phyloP scores from a whole-genome alignment of 2,113 vertebrate species.

The Mormyrus iriodes region DNA sequence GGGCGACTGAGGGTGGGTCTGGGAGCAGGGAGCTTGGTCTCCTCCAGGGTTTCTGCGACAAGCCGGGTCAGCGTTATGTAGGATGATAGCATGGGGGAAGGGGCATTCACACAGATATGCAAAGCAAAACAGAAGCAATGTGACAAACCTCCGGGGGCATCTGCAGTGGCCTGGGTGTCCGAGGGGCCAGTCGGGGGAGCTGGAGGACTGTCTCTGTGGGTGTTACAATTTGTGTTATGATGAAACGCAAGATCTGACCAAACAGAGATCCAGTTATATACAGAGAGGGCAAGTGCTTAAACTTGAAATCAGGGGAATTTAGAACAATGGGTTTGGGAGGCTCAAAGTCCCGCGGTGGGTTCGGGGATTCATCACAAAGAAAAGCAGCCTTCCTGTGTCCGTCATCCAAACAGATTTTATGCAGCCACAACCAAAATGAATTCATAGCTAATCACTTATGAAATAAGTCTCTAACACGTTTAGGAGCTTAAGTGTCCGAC shows the following conservation, averaged over 20 bases:
- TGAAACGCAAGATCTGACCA: too few species aligned
- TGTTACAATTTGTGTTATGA: too few species aligned
- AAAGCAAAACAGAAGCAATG: neutral
- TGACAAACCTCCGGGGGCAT: constrained; percentile 66
- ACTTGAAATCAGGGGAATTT: too few species aligned
- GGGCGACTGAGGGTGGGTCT: constrained; percentile 63
- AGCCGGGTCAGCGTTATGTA: constrained; percentile 27
- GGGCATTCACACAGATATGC: neutral
- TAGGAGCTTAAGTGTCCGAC: neutral
- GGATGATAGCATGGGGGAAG: neutral
- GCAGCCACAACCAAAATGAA: neutral
- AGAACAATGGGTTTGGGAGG: too few species aligned
- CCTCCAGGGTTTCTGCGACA: constrained; percentile 62
- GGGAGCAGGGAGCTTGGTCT: constrained; percentile 67
- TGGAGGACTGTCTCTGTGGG: constrained; percentile 74
- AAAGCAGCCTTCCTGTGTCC: neutral
- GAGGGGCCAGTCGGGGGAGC: constrained; percentile 66
- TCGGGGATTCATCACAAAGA: neutral
- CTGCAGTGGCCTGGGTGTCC: constrained; percentile 68
- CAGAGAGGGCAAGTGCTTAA: neutral
- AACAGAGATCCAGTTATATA: too few species aligned
- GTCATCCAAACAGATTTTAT: neutral
- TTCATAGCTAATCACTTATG: neutral
- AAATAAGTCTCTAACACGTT: neutral
- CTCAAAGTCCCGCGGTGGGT: too few species aligned